These are phyloP conservation scores for Mustelus asterias DNA, from an alignment of 2,113 vertebrate genomes.

Conservation along the genomic window DNA sequence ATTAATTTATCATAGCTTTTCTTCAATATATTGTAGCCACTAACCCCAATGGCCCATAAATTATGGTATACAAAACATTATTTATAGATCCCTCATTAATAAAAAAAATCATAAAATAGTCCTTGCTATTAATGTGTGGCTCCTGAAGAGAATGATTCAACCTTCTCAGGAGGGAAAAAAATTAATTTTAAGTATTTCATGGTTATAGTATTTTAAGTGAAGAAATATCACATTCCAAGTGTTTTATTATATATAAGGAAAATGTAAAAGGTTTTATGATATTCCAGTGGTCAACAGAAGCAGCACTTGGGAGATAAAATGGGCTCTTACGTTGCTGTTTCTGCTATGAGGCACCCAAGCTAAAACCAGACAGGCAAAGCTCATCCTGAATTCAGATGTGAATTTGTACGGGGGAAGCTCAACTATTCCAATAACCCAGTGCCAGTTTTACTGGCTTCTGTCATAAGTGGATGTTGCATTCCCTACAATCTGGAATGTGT, in stretches of 20 bases:
- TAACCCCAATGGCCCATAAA: neutral
- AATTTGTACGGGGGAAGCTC: neutral
- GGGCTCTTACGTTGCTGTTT: neutral
- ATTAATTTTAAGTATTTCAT: neutral
- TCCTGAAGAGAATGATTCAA: neutral
- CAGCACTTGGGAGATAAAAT: neutral
- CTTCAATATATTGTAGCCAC: neutral
- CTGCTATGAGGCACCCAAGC: neutral
- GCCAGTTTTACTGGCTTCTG: neutral
- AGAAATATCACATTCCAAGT: neutral
- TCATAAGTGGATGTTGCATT: neutral
- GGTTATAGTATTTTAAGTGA: neutral
- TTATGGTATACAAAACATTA: neutral
- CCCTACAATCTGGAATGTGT: neutral
- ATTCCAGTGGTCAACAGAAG: neutral
- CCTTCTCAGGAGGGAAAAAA: neutral
- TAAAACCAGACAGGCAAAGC: neutral
- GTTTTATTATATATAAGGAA: neutral
- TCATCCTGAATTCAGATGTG: neutral
- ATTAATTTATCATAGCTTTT: constrained; percentile 19
- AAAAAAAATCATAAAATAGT: neutral
- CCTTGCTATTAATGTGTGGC: neutral
- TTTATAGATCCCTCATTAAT: constrained; percentile 5
- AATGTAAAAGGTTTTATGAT: neutral
- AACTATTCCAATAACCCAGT: neutral